A percentile compares a stretch with the other conserved stretches of the same genome.
These are phyloP conservation scores for Empis livida DNA, from an alignment of 2,888 invertebrate genomes.

Conservation along the genomic window DNA sequence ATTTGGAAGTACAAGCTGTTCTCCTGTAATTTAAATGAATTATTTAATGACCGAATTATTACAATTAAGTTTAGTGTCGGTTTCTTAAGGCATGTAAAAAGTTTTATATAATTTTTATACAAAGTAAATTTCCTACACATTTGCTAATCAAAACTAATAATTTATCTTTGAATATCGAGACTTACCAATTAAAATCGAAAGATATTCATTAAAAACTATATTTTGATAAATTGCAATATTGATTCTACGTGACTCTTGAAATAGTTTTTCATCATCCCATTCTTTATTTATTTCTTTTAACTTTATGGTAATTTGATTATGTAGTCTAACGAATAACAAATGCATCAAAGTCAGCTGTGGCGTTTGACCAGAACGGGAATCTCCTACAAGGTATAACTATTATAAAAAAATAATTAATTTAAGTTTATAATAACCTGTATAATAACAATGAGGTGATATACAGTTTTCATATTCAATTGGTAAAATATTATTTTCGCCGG, in stretches of 20 bases:
- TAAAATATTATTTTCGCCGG: slow-evolving; percentile 32
- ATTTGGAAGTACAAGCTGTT: not conserved
- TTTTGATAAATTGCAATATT: slow-evolving; percentile 46
- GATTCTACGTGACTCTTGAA: slow-evolving; percentile 42
- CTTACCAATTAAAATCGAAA: slow-evolving; percentile 40
- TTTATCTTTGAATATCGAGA: no score
- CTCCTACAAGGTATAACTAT: slow-evolving; percentile 30
- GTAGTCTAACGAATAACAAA: slow-evolving; percentile 41
- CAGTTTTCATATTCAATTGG: slow-evolving; percentile 13
- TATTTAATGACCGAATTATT: not conserved
- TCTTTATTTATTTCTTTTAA: slow-evolving; percentile 40
- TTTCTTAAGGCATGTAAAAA: no score
- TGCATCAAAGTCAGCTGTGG: slow-evolving; percentile 42
- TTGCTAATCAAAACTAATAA: no score
- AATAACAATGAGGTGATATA: slow-evolving; percentile 36
- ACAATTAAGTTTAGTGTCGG: no score
- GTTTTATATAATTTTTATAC: no score
- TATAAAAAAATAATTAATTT: slow-evolving; percentile 5
- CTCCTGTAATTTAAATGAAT: slow-evolving; percentile 4
- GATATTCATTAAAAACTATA: slow-evolving; percentile 46
- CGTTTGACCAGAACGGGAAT: slow-evolving; percentile 41
- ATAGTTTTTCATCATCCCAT: slow-evolving; percentile 45
- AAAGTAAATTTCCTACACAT: no score
- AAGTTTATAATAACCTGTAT: slow-evolving; percentile 31
- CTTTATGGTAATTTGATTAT: slow-evolving; percentile 43